Evolutionary conservation across 2,797 vertebrate genomes (phyloP).

Genomic region (Rhinella marina): DNA sequence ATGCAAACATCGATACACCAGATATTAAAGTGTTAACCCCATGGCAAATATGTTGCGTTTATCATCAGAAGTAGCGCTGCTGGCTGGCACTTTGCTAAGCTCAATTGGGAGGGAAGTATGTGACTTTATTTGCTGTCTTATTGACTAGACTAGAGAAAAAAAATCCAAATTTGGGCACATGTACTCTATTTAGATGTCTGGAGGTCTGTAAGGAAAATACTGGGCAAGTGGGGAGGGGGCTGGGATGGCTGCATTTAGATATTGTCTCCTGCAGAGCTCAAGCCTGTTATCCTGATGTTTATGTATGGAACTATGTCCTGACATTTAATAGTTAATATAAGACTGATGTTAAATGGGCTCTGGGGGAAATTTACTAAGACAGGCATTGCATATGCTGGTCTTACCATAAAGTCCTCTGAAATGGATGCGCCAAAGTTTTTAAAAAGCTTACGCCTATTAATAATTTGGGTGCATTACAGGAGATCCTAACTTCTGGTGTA

Average conservation of each 20-base stretch:
- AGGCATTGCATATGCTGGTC: too few relatives aligned
- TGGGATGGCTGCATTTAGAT: conserved; percentile 48
- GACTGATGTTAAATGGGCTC: neutral
- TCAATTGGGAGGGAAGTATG: conserved; percentile 42
- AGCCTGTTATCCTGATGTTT: conserved; percentile 5
- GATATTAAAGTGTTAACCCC: conserved; percentile 27
- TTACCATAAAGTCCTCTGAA: too few relatives aligned
- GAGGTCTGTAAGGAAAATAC: conserved; percentile 58
- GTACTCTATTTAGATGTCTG: conserved; percentile 54
- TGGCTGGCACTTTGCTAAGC: conserved; percentile 41
- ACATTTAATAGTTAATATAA: neutral
- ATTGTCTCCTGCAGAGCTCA: conserved; percentile 34
- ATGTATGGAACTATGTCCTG: neutral
- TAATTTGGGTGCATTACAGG: too few relatives aligned
- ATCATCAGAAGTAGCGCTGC: conserved; percentile 42
- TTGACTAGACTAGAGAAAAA: conserved; percentile 60
- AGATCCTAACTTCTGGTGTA: too few relatives aligned
- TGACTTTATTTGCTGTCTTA: conserved; percentile 57
- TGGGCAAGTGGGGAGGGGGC: conserved; percentile 32
- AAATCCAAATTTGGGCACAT: conserved; percentile 63
- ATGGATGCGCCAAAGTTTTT: too few relatives aligned
- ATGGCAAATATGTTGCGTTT: conserved; percentile 22
- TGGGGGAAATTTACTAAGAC: too few relatives aligned
- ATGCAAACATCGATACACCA: neutral
- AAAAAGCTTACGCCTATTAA: too few relatives aligned